A percentile compares a stretch with the other conserved stretches of the same genome.
These are phyloP conservation scores for Nestor notabilis DNA, from an alignment of 2,113 vertebrate species.

Conservation along the genomic window DNA sequence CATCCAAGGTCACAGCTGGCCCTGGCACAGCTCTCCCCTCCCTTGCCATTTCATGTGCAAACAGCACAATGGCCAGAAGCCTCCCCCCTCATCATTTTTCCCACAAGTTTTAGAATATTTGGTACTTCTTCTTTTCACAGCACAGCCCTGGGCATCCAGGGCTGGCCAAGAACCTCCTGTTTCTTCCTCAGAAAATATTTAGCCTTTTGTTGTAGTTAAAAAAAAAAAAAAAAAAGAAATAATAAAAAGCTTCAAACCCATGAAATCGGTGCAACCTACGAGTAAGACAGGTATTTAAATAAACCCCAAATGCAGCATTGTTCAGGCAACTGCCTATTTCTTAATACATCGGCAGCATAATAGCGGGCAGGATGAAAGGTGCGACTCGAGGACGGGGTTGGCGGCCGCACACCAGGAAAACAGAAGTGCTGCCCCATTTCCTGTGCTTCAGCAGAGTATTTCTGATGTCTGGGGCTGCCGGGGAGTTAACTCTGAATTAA, in stretches of 20 bases:
- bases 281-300: conserved; percentile 63
- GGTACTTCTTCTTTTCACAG: conserved; percentile 4
- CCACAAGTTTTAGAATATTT: conserved; percentile 23
- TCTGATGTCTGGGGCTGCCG: conserved; percentile 57
- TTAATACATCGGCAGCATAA: conserved; percentile 46
- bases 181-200: conserved; percentile 21
- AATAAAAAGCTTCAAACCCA: not conserved
- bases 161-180: not conserved
- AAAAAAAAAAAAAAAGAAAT: not conserved
- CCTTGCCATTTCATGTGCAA: not conserved
- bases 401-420: conserved; percentile 53
- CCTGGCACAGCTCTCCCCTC: not conserved
- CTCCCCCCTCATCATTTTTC: conserved; percentile 33
- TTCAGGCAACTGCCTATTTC: conserved; percentile 46
- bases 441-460: conserved; percentile 54
- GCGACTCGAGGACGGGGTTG: conserved; percentile 25
- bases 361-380: conserved; percentile 59
- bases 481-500: conserved; percentile 65
- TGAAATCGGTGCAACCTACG: conserved; percentile 24
- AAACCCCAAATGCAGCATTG: conserved; percentile 55
- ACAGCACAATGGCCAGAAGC: not conserved
- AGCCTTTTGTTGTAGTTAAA: not conserved
- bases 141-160: not conserved
- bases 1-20: conserved; percentile 26
- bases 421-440: conserved; percentile 64